Evolutionary conservation across 2,113 vertebrate genomes (phyloP).

Genomic region (Saguinus midas): DNA sequence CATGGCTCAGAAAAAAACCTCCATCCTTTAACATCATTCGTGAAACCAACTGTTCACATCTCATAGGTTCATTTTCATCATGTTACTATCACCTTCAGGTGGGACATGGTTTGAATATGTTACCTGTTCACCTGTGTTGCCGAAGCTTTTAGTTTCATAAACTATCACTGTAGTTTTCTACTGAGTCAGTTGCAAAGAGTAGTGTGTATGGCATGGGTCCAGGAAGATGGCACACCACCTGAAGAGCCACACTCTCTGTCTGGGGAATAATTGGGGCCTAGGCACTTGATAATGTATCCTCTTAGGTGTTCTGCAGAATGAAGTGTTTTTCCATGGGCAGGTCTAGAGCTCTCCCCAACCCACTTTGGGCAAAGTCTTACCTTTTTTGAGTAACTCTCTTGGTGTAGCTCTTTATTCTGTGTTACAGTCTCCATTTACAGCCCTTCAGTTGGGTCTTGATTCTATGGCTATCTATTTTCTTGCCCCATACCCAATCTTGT

Average conservation of each 20-base stretch:
- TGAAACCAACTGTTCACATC: not conserved
- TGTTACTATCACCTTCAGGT: conserved; percentile 1
- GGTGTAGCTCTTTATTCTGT: not conserved
- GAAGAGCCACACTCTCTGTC: not conserved
- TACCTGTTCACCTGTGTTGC: not conserved
- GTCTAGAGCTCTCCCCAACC: not conserved
- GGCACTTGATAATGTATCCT: not conserved
- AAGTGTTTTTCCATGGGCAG: not conserved
- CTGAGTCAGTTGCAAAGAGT: not conserved
- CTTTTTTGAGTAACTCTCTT: not conserved
- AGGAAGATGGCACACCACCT: not conserved
- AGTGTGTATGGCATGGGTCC: not conserved
- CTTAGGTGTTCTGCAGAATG: not conserved
- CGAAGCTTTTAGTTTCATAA: not conserved
- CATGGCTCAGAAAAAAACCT: not conserved
- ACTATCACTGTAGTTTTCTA: not conserved
- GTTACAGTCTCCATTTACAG: not conserved
- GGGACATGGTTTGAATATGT: not conserved
- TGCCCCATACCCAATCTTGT: not conserved
- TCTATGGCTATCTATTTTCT: not conserved
- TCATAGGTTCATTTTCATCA: not conserved
- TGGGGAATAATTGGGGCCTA: not conserved
- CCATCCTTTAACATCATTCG: not conserved
- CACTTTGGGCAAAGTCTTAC: not conserved
- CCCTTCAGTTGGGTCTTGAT: not conserved